Conservation (phyloP, 2,113 vertebrate genomes). For the Bombycilla garrulus region DNA sequence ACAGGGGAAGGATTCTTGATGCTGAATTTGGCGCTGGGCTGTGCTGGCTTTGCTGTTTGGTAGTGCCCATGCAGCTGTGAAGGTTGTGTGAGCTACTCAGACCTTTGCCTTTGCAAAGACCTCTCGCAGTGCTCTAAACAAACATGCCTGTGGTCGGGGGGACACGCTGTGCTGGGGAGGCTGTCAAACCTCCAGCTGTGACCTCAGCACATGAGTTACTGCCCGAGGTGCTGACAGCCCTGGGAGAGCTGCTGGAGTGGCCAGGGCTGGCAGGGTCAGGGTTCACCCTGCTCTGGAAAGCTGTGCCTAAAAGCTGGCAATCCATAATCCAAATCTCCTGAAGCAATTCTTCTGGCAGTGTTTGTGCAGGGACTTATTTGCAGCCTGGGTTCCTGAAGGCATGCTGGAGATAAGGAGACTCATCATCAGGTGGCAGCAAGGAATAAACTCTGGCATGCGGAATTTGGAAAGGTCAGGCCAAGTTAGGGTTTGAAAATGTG, state of each 20-base stretch:
- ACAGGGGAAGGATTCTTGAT: not conserved
- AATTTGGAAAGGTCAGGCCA: not conserved
- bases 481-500: not conserved
- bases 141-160: not conserved
- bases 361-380: not conserved
- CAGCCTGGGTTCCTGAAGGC: not conserved
- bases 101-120: not conserved
- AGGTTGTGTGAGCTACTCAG: not conserved
- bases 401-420: not conserved
- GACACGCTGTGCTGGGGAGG: not conserved
- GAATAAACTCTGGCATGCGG: not conserved
- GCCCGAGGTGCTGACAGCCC: conserved; percentile 24
- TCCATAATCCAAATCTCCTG: not conserved
- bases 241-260: not conserved
- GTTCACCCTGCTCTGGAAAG: not conserved
- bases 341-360: not conserved
- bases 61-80: not conserved
- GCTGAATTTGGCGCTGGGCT: not conserved
- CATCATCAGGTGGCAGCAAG: not conserved
- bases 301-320: not conserved
- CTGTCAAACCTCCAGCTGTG: not conserved
- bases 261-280: not conserved
- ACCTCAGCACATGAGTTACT: not conserved
- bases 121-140: not conserved
- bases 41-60: not conserved